phyloP scores from a whole-genome alignment of 2,113 vertebrate genomes.

The Aplodontia rufa region DNA sequence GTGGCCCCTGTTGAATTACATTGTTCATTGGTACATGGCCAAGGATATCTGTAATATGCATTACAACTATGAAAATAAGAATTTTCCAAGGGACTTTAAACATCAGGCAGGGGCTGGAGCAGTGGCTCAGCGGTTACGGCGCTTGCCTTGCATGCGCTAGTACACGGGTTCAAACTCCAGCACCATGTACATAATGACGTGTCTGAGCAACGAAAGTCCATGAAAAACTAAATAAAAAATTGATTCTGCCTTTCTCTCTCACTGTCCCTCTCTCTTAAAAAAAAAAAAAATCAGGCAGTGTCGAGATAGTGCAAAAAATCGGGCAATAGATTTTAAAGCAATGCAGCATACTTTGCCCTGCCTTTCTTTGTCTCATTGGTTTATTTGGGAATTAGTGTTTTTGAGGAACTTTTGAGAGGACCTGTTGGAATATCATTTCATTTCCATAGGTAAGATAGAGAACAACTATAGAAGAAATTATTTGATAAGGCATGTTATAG shows the following conservation, averaged over 20 bases:
- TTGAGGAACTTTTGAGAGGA: neutral
- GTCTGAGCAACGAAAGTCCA: too few relatives aligned
- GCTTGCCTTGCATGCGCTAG: too few relatives aligned
- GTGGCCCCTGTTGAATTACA: neutral
- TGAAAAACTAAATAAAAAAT: too few relatives aligned
- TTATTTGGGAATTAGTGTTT: conserved; percentile 17
- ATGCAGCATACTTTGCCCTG: neutral
- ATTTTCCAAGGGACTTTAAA: conserved; percentile 33
- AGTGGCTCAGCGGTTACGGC: too few relatives aligned
- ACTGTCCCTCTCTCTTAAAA: too few relatives aligned
- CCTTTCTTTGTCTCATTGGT: neutral
- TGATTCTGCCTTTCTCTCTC: too few relatives aligned
- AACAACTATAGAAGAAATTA: neutral
- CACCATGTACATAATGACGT: too few relatives aligned
- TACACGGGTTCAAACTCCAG: too few relatives aligned
- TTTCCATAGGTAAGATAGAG: conserved; percentile 22
- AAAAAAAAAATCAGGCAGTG: neutral
- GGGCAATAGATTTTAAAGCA: neutral
- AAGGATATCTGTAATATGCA: neutral
- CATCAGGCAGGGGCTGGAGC: neutral
- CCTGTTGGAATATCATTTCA: conserved; percentile 3
- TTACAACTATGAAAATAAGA: neutral
- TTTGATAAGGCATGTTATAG: conserved; percentile 20
- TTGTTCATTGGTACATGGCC: neutral
- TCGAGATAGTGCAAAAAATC: neutral